These are phyloP conservation scores for Cryptus armator DNA, from an alignment of 2,888 invertebrate species.

Conservation along the genomic window DNA sequence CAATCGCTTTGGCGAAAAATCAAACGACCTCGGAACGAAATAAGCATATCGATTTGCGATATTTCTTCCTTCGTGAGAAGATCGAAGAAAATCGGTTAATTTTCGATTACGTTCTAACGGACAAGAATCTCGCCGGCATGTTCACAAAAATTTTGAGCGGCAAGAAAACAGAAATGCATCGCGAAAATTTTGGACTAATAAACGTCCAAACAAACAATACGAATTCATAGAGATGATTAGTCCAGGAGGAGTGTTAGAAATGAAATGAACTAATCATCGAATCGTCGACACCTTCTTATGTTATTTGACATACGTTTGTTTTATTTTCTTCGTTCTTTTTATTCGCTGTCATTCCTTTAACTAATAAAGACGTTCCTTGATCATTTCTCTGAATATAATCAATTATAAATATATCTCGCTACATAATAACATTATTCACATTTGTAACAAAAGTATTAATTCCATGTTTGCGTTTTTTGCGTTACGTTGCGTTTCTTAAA, in stretches of 20 bases:
- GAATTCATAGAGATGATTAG: background rate
- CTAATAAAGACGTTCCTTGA: no score
- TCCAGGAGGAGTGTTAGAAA: constrained; percentile 25
- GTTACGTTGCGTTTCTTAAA: no score
- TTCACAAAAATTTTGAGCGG: constrained; percentile 2
- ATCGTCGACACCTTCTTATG: no score
- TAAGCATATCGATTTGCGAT: background rate
- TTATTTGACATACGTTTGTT: no score
- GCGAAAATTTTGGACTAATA: background rate
- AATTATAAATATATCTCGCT: no score
- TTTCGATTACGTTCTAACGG: constrained; percentile 16
- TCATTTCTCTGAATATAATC: no score
- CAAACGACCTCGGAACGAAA: background rate
- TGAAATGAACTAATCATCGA: background rate
- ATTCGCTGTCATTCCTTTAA: no score
- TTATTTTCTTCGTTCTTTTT: no score
- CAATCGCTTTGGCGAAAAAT: constrained; percentile 11
- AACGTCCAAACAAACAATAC: background rate
- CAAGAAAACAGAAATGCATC: constrained; percentile 2
- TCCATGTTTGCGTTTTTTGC: no score
- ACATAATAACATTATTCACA: no score
- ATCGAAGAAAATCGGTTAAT: constrained; percentile 4
- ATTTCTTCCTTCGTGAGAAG: background rate
- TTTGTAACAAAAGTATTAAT: no score
- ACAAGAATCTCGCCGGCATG: constrained; percentile 22